These are phyloP conservation scores for Leuciscus idus DNA, from an alignment of 2,113 vertebrate species.

Conservation along the genomic window DNA sequence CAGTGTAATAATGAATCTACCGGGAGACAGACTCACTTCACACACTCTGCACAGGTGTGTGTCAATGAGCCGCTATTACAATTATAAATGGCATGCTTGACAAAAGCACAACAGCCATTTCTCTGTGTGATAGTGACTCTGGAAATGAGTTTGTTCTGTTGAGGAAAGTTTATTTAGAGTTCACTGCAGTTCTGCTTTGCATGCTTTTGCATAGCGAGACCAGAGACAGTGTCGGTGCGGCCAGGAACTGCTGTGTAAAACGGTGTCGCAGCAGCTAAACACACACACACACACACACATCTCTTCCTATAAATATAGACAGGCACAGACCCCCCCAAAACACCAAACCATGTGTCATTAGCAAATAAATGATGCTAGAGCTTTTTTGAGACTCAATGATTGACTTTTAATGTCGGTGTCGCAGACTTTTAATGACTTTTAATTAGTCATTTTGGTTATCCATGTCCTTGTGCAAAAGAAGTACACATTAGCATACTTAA, in stretches of 20 bases:
- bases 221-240: conserved; percentile 7
- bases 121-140: neutral
- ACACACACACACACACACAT: neutral
- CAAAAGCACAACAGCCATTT: neutral
- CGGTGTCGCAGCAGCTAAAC: conserved; percentile 29
- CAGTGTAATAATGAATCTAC: conserved; percentile 51
- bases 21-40: conserved; percentile 9
- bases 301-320: neutral
- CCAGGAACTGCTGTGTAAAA: conserved; percentile 48
- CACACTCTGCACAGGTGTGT: conserved; percentile 27
- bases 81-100: neutral
- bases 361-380: neutral
- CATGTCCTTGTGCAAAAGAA: no score
- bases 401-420: no score
- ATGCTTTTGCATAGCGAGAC: conserved; percentile 55
- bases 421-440: no score
- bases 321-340: neutral
- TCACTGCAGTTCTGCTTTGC: conserved; percentile 44
- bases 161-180: conserved; percentile 24
- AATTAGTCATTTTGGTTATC: no score
- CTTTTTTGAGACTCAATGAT: no score
- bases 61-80: neutral
- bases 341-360: neutral
- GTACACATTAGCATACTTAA: no score
- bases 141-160: neutral